Conservation (phyloP, 2,888 invertebrate genomes). For the Ypsolopha sequella region DNA sequence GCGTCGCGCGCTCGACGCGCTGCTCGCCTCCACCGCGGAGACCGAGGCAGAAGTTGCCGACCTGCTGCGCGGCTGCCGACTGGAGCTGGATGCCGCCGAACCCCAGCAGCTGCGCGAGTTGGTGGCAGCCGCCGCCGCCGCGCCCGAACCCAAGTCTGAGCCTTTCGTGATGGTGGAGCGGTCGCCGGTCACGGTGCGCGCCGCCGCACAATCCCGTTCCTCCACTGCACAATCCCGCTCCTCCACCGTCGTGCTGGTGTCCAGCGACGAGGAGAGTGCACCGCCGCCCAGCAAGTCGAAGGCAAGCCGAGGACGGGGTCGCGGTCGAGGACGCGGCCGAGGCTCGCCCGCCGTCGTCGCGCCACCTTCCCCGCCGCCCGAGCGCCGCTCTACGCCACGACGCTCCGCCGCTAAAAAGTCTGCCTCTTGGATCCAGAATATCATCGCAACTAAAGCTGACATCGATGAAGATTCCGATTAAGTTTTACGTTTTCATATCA, state of each 20-base stretch:
- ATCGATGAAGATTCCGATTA: conserved; percentile 6
- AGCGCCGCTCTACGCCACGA: conserved; percentile 47
- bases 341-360: conserved; percentile 12
- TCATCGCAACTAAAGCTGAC: conserved; percentile 5
- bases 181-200: conserved; percentile 1
- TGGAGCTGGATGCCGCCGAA: conserved; percentile 44
- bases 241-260: conserved; percentile 30
- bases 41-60: conserved; percentile 46
- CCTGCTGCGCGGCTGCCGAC: conserved; percentile 35
- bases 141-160: conserved; percentile 13
- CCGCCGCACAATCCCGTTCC: conserved; percentile 23
- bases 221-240: conserved; percentile 9
- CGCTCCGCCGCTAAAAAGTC: conserved; percentile 16
- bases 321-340: conserved; percentile 9
- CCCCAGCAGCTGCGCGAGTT: conserved; percentile 30
- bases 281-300: conserved; percentile 5
- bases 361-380: conserved; percentile 13
- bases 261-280: conserved; percentile 41
- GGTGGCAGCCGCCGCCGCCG: conserved; percentile 26
- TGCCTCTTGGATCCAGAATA: conserved; percentile 4
- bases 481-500: neutral
- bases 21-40: conserved; percentile 47
- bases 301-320: conserved; percentile 13
- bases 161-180: conserved; percentile 1
- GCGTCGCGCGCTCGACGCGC: conserved; percentile 40